Percentiles rank a stretch among this genome's conserved stretches.
Evolutionary conservation across 2,113 vertebrate species (phyloP).

Genomic region (Procavia capensis): DNA sequence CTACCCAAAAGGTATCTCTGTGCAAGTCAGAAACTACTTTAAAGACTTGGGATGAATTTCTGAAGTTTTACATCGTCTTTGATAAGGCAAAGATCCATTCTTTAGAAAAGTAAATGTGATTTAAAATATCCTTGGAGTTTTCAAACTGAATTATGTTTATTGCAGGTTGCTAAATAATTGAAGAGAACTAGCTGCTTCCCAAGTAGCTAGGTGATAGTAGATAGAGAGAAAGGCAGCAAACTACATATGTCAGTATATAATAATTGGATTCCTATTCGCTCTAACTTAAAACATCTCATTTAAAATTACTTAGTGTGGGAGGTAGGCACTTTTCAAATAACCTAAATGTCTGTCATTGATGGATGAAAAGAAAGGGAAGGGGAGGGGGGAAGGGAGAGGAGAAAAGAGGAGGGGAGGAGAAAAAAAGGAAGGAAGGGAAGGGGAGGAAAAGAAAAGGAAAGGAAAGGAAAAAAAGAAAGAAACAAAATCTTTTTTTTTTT

Average conservation of each 20-base stretch:
- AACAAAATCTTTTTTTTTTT: too few relatives aligned
- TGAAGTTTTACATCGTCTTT: slow-evolving; percentile 56
- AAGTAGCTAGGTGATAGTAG: slow-evolving; percentile 49
- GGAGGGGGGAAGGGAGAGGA: too few relatives aligned
- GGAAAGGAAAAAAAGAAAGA: too few relatives aligned
- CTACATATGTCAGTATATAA: slow-evolving; percentile 69
- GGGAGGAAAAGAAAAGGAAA: too few relatives aligned
- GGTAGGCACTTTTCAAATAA: slow-evolving; percentile 64
- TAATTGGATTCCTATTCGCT: slow-evolving; percentile 62
- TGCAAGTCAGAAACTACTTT: slow-evolving; percentile 37
- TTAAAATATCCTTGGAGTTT: slow-evolving; percentile 64
- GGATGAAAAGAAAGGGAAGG: not conserved
- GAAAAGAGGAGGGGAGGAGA: too few relatives aligned
- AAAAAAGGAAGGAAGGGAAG: too few relatives aligned
- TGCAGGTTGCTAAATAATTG: slow-evolving; percentile 67
- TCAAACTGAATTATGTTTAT: slow-evolving; percentile 61
- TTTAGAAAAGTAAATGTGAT: slow-evolving; percentile 61
- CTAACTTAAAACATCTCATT: slow-evolving; percentile 69
- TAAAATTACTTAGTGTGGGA: slow-evolving; percentile 64
- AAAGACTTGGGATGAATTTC: slow-evolving; percentile 47
- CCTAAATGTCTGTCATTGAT: slow-evolving; percentile 63
- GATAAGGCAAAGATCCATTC: slow-evolving; percentile 27
- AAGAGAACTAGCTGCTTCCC: slow-evolving; percentile 56
- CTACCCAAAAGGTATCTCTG: slow-evolving; percentile 46
- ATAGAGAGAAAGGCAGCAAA: slow-evolving; percentile 59